Evolutionary conservation across 2,113 vertebrate genomes (phyloP), one percentile per base, ranked within the genome.

Genomic region (Thryonomys swinderianus): DNA sequence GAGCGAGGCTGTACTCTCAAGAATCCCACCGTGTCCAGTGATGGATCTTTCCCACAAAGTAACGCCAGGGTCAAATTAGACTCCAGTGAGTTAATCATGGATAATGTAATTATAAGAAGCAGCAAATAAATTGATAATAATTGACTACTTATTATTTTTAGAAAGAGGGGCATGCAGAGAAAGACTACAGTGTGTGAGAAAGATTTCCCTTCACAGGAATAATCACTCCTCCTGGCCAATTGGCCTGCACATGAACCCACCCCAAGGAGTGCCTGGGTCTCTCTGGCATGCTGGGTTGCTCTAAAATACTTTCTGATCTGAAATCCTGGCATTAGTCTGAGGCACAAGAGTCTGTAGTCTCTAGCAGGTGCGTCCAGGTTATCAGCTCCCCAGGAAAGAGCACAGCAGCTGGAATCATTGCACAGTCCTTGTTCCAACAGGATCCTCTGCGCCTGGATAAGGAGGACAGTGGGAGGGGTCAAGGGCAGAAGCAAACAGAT

Each of bases 31-130:
- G 1, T 59, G 83, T 91, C 95, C 53, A 91, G 0, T 51, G 83
- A 95, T 83, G 59, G 94, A 88, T 23, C 4, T 1, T 79, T 91
- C 79, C 96, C 81, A 78, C 25, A 12, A 94, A 94, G 88, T 92
- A 84, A 81, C 66, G 85, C 80, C 55, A 71, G 27, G 94, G 81
- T 91, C 89, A 81, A 88, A 96, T 96, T 97, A 97, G 95, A 93
- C 79, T 89, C 94, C 82, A 92, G 86, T 91, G 95, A 94, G 95
- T 92, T 97, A 93, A 97, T 98, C 96, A 95, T 74, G 59, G 85
- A 91, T 90, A 97, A 96, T 95, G n/a, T 94, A 90, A 96, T 98
- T 96, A 96, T 91, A 96, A 95, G 90, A 95, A 90, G 82, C 71
- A 93, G 93, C 57, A 96, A 96, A 96, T 93, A 96, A 94, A 90